Conservation (phyloP, 2,888 invertebrate genomes). For the Carterocephalus palaemon region DNA sequence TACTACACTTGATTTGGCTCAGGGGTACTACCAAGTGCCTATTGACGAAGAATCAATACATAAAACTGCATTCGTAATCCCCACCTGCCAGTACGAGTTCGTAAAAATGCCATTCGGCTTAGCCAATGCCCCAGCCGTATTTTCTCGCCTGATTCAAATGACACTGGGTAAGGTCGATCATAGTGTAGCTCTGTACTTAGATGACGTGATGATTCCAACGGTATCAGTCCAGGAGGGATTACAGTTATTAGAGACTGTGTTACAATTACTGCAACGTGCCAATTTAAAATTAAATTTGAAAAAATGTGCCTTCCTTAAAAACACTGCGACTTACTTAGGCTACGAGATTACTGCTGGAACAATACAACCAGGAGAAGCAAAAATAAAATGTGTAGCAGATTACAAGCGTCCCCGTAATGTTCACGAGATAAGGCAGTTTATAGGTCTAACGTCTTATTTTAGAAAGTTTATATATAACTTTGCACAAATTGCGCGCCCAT, state of each 20-base stretch:
- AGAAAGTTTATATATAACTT: constrained; percentile 28
- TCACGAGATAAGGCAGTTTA: constrained; percentile 28
- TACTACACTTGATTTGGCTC: background rate
- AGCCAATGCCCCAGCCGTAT: background rate
- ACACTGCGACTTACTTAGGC: constrained; percentile 24
- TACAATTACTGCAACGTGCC: constrained; percentile 3
- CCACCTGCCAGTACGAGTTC: background rate
- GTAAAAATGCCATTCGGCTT: background rate
- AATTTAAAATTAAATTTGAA: constrained; percentile 26
- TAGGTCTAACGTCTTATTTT: constrained; percentile 32
- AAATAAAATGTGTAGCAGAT: constrained; percentile 24
- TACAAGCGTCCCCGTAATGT: constrained; percentile 24
- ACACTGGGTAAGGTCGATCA: background rate
- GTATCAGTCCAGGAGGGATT: no score
- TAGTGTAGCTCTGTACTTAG: background rate
- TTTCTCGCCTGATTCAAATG: background rate
- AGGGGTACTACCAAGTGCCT: background rate
- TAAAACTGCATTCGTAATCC: background rate
- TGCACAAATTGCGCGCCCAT: constrained; percentile 24
- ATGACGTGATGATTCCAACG: no score
- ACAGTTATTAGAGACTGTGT: background rate
- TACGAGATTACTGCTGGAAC: constrained; percentile 26
- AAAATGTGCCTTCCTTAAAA: constrained; percentile 28
- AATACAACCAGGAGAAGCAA: constrained; percentile 23
- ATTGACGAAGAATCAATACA: background rate